phyloP scores from a whole-genome alignment of 2,888 invertebrate genomes.

The Polymixis lichenea region DNA sequence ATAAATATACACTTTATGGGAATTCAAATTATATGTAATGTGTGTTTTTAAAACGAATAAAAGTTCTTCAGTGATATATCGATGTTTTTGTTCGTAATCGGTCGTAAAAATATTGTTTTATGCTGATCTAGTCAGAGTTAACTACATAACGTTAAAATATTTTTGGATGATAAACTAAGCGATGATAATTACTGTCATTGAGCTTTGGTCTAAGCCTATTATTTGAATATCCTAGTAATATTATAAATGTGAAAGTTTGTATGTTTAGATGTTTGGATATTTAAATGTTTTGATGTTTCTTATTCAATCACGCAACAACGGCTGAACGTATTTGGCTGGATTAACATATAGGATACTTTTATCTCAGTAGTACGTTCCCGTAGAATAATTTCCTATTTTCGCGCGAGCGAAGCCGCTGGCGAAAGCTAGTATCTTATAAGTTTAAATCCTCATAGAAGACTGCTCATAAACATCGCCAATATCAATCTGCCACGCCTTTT shows the following conservation, averaged over 20 bases:
- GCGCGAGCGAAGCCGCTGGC: no score
- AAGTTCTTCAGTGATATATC: slow-evolving; percentile 37
- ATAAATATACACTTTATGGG: slow-evolving; percentile 63
- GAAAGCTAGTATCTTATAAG: not conserved
- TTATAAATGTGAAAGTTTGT: no score
- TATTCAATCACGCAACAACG: no score
- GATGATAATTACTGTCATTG: slow-evolving; percentile 17
- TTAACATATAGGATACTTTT: no score
- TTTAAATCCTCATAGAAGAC: slow-evolving; percentile 20
- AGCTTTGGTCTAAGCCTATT: slow-evolving; percentile 10
- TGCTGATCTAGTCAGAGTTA: slow-evolving; percentile 35
- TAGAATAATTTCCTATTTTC: no score
- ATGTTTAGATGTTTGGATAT: no score
- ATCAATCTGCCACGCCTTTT: no score
- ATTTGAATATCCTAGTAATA: no score
- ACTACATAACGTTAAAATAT: slow-evolving; percentile 19
- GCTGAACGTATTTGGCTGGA: no score
- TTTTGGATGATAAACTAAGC: slow-evolving; percentile 12
- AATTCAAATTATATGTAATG: slow-evolving; percentile 54
- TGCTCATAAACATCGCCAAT: slow-evolving; percentile 10
- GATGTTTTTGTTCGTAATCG: slow-evolving; percentile 45
- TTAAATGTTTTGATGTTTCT: no score
- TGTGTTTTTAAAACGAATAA: slow-evolving; percentile 52
- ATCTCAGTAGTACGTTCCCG: no score
- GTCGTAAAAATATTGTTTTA: slow-evolving; percentile 56